Evolutionary conservation across 2,888 invertebrate genomes (phyloP), one percentile per base, ranked within the genome.

Genomic region (Ophioninae sp.): DNA sequence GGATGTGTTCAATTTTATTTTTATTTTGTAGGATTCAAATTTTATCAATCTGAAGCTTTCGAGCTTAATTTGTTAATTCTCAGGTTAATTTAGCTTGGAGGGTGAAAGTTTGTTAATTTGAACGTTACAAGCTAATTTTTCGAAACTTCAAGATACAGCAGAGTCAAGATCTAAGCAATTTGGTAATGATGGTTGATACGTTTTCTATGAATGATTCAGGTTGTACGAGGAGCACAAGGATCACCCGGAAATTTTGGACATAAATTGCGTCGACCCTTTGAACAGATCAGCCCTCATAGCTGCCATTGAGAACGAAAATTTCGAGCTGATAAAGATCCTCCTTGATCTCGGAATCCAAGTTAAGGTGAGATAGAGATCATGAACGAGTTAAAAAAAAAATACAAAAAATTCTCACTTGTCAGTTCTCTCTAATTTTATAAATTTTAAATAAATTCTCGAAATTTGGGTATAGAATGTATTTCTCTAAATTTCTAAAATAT

Each of bases 251-350:
- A 93, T 96, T 39, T 94, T 99, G 87, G 97, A 98, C 93, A 96
- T 99, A 89, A 98, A 99, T 94, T 99, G 99, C 93, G 97, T 98
- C 84, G 99, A 99, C 93, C 98, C 99, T 0, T 94, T 99, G 80
- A 98, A 99, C 91, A 94, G 99, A 85, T 97, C 98, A 0, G 98
- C 98, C 0, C 94, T 99, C 17, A 96, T 98, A 86, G 97, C 99
- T 0, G 98, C 99, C 76, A 99, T 99, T 85, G 99, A 99, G 93
- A 99, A 99, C 94, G 99, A 99, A 93, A 99, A 99, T 93, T 96
- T 97, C 85, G 99, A 99, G 89, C 95, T 99, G 79, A 97, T 99
- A 86, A 96, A 95, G 82, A 93, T 98, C 50, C 94, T 99, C 41
- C 94, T 99, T 67, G 95, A 95, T 17, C 94, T 96, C 88, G 96